Evolutionary conservation across 2,113 vertebrate species (phyloP).

Genomic region (Chrysochloris asiatica): DNA sequence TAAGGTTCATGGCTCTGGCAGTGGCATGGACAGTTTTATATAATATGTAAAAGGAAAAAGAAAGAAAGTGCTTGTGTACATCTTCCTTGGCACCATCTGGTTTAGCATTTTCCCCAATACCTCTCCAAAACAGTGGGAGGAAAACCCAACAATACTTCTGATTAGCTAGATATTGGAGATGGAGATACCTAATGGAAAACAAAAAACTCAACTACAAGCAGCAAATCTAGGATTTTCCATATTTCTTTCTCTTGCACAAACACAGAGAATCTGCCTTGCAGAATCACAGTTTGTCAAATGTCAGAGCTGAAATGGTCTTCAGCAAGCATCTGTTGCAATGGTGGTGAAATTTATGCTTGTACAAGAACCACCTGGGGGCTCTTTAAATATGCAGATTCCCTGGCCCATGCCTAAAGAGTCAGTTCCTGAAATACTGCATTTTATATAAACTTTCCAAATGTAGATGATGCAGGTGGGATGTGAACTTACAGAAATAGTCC

Average conservation of each 20-base stretch:
- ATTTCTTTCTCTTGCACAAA: slow-evolving; percentile 38
- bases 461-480: neutral
- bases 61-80: slow-evolving; percentile 56
- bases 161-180: slow-evolving; percentile 34
- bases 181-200: slow-evolving; percentile 50
- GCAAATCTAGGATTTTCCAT: slow-evolving; percentile 37
- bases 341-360: slow-evolving; percentile 11
- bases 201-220: slow-evolving; percentile 49
- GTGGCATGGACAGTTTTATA: slow-evolving; percentile 49
- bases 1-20: slow-evolving; percentile 58
- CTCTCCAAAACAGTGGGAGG: slow-evolving; percentile 40
- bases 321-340: slow-evolving; percentile 7
- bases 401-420: neutral
- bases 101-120: slow-evolving; percentile 23
- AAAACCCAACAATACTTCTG: slow-evolving; percentile 53
- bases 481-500: neutral
- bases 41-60: slow-evolving; percentile 43
- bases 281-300: slow-evolving; percentile 34
- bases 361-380: neutral
- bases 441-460: neutral
- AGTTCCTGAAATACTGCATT: neutral
- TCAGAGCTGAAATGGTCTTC: slow-evolving; percentile 7
- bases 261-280: neutral
- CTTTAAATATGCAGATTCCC: slow-evolving; percentile 21
- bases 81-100: slow-evolving; percentile 64